Evolutionary conservation across 2,113 vertebrate genomes (phyloP).

Genomic region (Cyanoramphus novaezelandiae): DNA sequence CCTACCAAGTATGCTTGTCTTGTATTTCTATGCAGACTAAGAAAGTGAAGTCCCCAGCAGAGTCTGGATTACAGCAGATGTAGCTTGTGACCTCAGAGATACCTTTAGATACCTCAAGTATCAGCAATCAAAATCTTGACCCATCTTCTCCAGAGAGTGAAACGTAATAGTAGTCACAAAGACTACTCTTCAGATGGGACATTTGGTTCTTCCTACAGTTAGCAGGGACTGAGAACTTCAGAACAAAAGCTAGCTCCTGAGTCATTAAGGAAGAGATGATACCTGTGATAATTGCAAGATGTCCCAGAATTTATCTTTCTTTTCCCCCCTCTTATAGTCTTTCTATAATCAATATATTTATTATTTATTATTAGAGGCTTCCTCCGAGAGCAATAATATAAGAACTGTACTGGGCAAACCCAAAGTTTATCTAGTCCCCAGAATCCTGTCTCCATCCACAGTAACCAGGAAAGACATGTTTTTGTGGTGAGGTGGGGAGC

Average conservation of each 20-base stretch:
- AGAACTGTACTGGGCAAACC: background rate
- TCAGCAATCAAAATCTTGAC: background rate
- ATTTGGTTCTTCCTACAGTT: background rate
- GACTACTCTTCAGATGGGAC: background rate
- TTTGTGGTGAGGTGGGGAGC: too few species aligned
- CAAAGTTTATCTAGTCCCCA: background rate
- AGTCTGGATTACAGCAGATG: background rate
- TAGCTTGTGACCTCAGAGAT: background rate
- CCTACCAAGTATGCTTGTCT: background rate
- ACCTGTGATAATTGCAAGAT: background rate
- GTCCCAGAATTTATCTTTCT: background rate
- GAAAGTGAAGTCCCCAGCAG: background rate
- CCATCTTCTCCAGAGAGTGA: accelerated
- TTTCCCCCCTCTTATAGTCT: too few species aligned
- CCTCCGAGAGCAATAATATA: background rate
- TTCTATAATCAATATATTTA: background rate
- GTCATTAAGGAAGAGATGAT: background rate
- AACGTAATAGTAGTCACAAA: background rate
- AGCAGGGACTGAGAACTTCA: background rate
- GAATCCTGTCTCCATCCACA: background rate
- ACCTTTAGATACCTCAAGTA: background rate
- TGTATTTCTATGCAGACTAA: background rate
- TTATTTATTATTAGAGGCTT: background rate
- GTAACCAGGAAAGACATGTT: background rate
- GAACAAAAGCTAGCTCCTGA: background rate